A percentile compares a stretch with the other conserved stretches of the same genome.
Evolutionary conservation across 2,113 vertebrate species (phyloP).

Genomic region (Emydura subglobosa): DNA sequence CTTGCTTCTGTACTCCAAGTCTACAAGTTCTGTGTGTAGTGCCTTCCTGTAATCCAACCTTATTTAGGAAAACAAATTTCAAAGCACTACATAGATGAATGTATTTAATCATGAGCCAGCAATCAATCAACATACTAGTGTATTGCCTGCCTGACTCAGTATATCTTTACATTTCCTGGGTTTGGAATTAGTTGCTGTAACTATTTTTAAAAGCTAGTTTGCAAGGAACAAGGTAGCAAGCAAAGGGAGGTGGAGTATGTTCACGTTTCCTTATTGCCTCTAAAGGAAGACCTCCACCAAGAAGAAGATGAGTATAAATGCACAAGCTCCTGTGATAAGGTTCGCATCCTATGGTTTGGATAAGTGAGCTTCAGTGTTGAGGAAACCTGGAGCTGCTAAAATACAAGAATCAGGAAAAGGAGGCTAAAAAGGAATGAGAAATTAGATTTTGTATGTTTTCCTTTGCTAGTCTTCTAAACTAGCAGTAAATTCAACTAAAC

Average conservation of each 20-base stretch:
- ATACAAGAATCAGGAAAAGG: neutral
- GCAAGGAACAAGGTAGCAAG: constrained; percentile 21
- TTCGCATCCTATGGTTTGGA: neutral
- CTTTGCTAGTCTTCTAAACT: constrained; percentile 4
- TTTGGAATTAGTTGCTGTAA: constrained; percentile 20
- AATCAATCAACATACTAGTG: constrained; percentile 31
- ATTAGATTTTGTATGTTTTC: neutral
- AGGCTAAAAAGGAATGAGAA: neutral
- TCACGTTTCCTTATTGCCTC: neutral
- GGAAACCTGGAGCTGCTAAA: constrained; percentile 17
- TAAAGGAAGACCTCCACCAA: neutral
- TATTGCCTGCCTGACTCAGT: constrained; percentile 24
- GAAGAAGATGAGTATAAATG: neutral
- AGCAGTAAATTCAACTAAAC: neutral
- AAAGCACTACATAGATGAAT: constrained; percentile 33
- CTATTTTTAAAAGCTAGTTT: neutral
- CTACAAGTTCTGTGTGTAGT: constrained; percentile 28
- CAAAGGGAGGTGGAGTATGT: neutral
- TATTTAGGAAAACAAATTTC: constrained; percentile 2
- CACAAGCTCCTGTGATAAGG: neutral
- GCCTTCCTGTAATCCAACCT: constrained; percentile 49
- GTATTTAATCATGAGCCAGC: constrained; percentile 41
- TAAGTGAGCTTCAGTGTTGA: neutral
- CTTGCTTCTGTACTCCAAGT: constrained; percentile 45
- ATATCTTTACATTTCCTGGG: constrained; percentile 26